Percentiles rank a stretch among this genome's conserved stretches.
Evolutionary conservation across 2,113 vertebrate genomes (phyloP).

Genomic region (Arothron firmamentum): DNA sequence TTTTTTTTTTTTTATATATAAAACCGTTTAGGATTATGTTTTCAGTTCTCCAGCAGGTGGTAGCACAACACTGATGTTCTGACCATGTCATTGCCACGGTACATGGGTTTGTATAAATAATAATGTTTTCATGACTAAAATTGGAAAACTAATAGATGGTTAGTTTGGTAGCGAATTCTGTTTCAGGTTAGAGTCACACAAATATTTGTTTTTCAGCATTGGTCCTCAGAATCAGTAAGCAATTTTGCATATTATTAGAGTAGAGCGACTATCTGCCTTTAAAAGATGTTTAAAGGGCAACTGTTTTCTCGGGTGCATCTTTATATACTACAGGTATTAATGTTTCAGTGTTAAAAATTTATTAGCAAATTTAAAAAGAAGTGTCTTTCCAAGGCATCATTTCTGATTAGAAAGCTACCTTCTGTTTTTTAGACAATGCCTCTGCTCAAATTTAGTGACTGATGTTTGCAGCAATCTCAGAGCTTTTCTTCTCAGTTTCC

Average conservation of each 20-base stretch:
- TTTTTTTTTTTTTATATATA: background rate
- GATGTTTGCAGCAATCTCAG: constrained; percentile 68
- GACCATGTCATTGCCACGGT: constrained; percentile 42
- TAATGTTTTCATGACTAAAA: constrained; percentile 35
- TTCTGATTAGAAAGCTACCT: constrained; percentile 34
- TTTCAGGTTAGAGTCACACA: constrained; percentile 5
- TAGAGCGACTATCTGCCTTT: too few relatives aligned
- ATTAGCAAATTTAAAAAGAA: too few relatives aligned
- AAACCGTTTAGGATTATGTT: background rate
- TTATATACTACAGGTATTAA: background rate
- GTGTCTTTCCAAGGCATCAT: constrained; percentile 32
- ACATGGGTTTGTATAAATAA: constrained; percentile 38
- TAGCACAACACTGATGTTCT: constrained; percentile 24
- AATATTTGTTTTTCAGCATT: background rate
- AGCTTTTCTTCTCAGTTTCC: constrained; percentile 78
- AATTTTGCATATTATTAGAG: too few relatives aligned
- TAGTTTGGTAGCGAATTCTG: constrained; percentile 9
- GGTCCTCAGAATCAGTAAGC: background rate
- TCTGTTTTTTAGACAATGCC: constrained; percentile 69
- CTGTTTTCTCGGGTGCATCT: background rate
- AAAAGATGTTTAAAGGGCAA: too few relatives aligned
- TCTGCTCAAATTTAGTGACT: constrained; percentile 66
- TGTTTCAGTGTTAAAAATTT: too few relatives aligned
- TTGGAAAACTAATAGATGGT: constrained; percentile 7
- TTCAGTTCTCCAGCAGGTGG: constrained; percentile 53